These are phyloP conservation scores for Oryzias javanicus DNA, from an alignment of 2,113 vertebrate genomes.

Conservation along the genomic window DNA sequence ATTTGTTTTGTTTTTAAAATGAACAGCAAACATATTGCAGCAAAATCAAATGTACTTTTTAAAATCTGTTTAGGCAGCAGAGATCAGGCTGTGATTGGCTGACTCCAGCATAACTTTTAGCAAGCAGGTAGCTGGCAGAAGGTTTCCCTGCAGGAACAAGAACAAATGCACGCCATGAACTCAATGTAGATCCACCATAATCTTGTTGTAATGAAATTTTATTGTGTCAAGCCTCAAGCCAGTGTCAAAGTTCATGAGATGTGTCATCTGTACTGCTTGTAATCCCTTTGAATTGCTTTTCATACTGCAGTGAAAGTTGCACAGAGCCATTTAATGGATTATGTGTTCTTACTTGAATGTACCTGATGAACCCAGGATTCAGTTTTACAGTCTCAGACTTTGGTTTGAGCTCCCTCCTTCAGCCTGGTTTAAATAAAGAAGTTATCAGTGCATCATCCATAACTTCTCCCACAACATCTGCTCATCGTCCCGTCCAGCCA, in stretches of 20 bases:
- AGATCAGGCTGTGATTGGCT: not conserved
- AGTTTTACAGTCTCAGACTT: not conserved
- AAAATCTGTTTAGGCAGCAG: too few species aligned
- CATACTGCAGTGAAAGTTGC: slow-evolving; percentile 28
- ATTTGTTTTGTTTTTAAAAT: too few species aligned
- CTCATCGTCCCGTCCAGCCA: too few species aligned
- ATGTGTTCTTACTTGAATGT: slow-evolving; percentile 24
- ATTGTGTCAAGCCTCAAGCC: slow-evolving; percentile 30
- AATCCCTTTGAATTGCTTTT: slow-evolving; percentile 49
- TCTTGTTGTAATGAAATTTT: slow-evolving; percentile 48
- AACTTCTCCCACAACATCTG: too few species aligned
- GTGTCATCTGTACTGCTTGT: slow-evolving; percentile 32
- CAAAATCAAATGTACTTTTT: too few species aligned
- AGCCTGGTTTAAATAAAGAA: slow-evolving; percentile 3
- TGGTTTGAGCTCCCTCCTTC: not conserved
- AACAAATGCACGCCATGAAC: slow-evolving; percentile 34
- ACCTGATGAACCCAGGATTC: slow-evolving; percentile 24
- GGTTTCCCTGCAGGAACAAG: slow-evolving; percentile 24
- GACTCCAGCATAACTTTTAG: slow-evolving; percentile 3
- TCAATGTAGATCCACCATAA: slow-evolving; percentile 40
- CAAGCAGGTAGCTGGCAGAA: slow-evolving; percentile 6
- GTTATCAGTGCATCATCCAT: not conserved
- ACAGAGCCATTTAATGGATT: slow-evolving; percentile 30
- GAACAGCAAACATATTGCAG: too few species aligned
- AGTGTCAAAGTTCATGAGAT: slow-evolving; percentile 22